These are phyloP conservation scores for Melospiza melodia DNA, from an alignment of 2,113 vertebrate species.

Conservation along the genomic window DNA sequence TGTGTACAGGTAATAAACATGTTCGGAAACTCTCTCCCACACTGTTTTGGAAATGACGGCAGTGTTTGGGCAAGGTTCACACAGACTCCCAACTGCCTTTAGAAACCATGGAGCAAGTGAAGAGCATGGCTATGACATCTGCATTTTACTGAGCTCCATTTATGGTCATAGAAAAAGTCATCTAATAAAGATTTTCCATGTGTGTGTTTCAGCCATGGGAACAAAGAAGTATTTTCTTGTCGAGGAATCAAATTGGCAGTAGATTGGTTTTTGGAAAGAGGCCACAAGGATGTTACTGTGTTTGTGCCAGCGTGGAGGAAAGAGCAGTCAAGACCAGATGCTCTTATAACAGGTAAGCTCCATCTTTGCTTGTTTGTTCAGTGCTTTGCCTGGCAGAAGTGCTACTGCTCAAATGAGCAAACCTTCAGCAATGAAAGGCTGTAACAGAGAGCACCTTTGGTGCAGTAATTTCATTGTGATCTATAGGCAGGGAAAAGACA, in stretches of 20 bases:
- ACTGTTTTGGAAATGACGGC: neutral
- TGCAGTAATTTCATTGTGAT: neutral
- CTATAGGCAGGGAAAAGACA: neutral
- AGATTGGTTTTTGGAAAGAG: conserved; percentile 95
- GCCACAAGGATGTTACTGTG: conserved; percentile 93
- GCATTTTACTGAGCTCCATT: neutral
- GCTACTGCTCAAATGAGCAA: neutral
- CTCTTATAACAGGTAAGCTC: conserved; percentile 90
- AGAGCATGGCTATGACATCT: neutral
- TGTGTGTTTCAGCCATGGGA: conserved; percentile 89
- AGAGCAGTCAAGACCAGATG: conserved; percentile 94
- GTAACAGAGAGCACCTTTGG: neutral
- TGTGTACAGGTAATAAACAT: neutral
- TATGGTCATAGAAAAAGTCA: neutral
- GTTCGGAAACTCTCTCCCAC: neutral
- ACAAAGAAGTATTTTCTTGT: conserved; percentile 99
- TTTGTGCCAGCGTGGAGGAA: conserved; percentile 99
- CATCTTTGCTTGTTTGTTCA: neutral
- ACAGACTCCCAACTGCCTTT: neutral
- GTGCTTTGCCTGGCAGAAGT: neutral
- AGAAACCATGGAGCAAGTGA: neutral
- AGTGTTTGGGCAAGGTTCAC: neutral
- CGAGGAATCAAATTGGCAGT: conserved; percentile 96
- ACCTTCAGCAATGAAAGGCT: neutral
- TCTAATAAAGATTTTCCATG: neutral